phyloP scores from a whole-genome alignment of 2,113 vertebrate species.

The Bagarius yarrelli region DNA sequence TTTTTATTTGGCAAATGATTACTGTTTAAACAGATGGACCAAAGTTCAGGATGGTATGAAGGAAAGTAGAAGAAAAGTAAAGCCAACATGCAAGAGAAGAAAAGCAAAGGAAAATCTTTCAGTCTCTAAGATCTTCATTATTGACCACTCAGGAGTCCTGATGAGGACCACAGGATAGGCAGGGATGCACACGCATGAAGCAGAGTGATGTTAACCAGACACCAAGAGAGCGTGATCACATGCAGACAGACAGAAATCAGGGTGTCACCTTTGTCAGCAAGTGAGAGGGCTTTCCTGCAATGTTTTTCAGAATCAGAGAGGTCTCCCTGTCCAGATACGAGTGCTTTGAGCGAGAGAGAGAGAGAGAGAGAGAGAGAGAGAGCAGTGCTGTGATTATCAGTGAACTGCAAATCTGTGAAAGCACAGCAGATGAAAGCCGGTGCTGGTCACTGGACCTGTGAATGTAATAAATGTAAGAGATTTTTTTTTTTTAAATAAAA shows the following conservation, averaged over 20 bases:
- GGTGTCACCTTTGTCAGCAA: conserved; percentile 99
- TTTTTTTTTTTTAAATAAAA: not conserved
- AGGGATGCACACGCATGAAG: conserved; percentile 6
- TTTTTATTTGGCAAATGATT: not conserved
- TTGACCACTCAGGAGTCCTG: not conserved
- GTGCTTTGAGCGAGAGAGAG: conserved; percentile 85
- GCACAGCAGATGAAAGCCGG: conserved; percentile 41
- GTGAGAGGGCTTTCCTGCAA: conserved; percentile 98
- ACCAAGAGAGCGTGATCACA: conserved; percentile 33
- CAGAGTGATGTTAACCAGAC: conserved; percentile 41
- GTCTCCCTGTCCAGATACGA: conserved; percentile 99
- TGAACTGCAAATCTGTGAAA: conserved; percentile 49
- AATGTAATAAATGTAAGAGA: not conserved
- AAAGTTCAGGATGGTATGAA: not conserved
- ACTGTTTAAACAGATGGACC: not conserved
- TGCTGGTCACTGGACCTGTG: conserved; percentile 15
- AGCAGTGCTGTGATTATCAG: conserved; percentile 36
- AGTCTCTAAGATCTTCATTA: not conserved
- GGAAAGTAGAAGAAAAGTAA: not conserved
- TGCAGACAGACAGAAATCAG: conserved; percentile 46
- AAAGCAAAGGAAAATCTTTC: not conserved
- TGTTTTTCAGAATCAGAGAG: conserved; percentile 99
- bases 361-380: conserved; percentile 72
- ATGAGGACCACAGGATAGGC: not conserved
- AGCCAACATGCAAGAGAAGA: conserved; percentile 22